Evolutionary conservation across 2,113 vertebrate species (phyloP).

Genomic region (Micromys minutus): DNA sequence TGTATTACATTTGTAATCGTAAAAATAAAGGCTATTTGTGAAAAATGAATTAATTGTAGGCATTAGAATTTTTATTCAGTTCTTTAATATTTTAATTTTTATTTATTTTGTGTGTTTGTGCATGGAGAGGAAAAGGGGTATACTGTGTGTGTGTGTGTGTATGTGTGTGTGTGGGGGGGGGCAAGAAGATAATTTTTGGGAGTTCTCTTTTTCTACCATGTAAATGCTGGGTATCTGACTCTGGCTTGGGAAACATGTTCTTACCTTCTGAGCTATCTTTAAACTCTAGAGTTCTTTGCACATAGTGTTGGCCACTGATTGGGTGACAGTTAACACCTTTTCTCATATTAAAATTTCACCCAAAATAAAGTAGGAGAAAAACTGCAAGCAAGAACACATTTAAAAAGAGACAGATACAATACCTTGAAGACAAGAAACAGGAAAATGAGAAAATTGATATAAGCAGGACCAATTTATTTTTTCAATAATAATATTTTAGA

Average conservation of each 20-base stretch:
- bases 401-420: neutral
- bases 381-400: conserved; percentile 18
- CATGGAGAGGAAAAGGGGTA: neutral
- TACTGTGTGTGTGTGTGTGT: neutral
- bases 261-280: neutral
- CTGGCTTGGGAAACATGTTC: neutral
- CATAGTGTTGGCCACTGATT: conserved; percentile 31
- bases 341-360: neutral
- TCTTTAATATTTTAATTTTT: neutral
- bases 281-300: neutral
- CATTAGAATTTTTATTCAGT: conserved; percentile 57
- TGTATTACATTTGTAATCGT: conserved; percentile 72
- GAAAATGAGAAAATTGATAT: conserved; percentile 10
- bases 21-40: conserved; percentile 77
- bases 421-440: conserved; percentile 3
- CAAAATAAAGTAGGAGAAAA: neutral
- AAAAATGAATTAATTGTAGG: conserved; percentile 42
- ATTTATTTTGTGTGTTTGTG: neutral
- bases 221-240: neutral
- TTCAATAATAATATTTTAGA: conserved; percentile 48
- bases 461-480: conserved; percentile 39
- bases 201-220: neutral
- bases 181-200: neutral
- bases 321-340: neutral
- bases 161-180: neutral